Base-by-base conservation (phyloP, 2,797 vertebrate species). In the Xyrichtys novacula region DNA sequence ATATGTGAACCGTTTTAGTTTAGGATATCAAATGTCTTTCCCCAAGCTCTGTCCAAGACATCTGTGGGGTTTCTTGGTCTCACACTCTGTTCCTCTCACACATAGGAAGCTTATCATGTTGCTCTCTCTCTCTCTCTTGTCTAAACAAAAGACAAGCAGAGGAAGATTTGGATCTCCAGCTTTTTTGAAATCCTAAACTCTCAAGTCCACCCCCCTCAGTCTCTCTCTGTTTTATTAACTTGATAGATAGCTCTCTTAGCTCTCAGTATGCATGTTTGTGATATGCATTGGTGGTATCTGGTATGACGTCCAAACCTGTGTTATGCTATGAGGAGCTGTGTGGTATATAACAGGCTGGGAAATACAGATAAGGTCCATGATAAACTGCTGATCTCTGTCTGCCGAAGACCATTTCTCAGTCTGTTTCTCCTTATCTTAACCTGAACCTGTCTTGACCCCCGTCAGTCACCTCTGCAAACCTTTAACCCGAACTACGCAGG, bases 21-120 rank as follows among this genome's bases (percentile, higher is more conserved):
- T 65, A 53, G 67, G 63, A 66, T 88, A 90, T 92, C 90, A 49
- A 68, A 74, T 92, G 61, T 88, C 85, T 71, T 83, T 80, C 63
- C 63, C 67, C 64, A 42, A 61, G 42, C n/a, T 17, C 61, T 62
- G 28, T 84, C 78, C 68, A 74, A 69, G 61, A 64, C 65, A 46
- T 72, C 38, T 47, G 36, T 31, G 49, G n/a, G 14, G 25, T 39
- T 47, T 40, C 28, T 67, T 25, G 5, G 23, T 52, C 34, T 47
- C 55, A 23, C 47, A 19, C 22, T 11, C 63, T 25, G 16, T 65
- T 36, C 50, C 43, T 31, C 31, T 42, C 56, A 39, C 44, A 43
- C 28, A 10, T 25, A 15, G 44, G 25, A 17, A n/a, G 6, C 8
- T 28, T 15, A 19, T 19, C 49, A 22, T 39, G 20, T 31, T 3